phyloP scores from a whole-genome alignment of 2,797 vertebrate species.

The Sebastes cheni region DNA sequence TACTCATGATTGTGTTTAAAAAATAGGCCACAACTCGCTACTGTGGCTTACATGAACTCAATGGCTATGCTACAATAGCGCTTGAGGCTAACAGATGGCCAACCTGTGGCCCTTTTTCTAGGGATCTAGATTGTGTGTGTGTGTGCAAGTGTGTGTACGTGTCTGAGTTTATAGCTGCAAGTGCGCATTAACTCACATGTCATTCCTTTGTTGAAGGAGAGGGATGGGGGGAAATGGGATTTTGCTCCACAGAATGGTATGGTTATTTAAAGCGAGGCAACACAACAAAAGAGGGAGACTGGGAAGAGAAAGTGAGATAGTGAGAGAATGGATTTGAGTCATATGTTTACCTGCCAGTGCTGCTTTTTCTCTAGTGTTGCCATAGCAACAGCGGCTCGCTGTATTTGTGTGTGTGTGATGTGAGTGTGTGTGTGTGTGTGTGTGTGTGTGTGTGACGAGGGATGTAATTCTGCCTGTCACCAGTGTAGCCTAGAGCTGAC shows the following conservation, averaged over 20 bases:
- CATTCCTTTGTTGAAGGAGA: slow-evolving; percentile 32
- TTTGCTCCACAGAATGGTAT: slow-evolving; percentile 4
- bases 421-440: slow-evolving; percentile 1
- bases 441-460: slow-evolving; percentile 38
- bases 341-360: slow-evolving; percentile 65
- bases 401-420: neutral
- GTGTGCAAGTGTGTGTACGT: neutral
- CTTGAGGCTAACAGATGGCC: slow-evolving; percentile 61
- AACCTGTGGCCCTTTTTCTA: slow-evolving; percentile 46
- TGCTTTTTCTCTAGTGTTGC: slow-evolving; percentile 58
- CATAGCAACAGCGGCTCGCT: slow-evolving; percentile 60
- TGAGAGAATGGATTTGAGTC: slow-evolving; percentile 42
- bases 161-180: neutral
- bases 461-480: slow-evolving; percentile 74
- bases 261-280: slow-evolving; percentile 41
- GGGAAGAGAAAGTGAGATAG: slow-evolving; percentile 33
- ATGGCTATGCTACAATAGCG: slow-evolving; percentile 19
- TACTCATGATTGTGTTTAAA: neutral
- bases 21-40: neutral
- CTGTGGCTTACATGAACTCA: slow-evolving; percentile 21
- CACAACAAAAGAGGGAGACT: slow-evolving; percentile 24
- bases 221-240: slow-evolving; percentile 24
- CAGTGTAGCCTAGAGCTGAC: slow-evolving; percentile 53
- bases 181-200: slow-evolving; percentile 7
- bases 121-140: slow-evolving; percentile 10